Conservation (phyloP, 2,888 invertebrate genomes). For the Brenthis ino region DNA sequence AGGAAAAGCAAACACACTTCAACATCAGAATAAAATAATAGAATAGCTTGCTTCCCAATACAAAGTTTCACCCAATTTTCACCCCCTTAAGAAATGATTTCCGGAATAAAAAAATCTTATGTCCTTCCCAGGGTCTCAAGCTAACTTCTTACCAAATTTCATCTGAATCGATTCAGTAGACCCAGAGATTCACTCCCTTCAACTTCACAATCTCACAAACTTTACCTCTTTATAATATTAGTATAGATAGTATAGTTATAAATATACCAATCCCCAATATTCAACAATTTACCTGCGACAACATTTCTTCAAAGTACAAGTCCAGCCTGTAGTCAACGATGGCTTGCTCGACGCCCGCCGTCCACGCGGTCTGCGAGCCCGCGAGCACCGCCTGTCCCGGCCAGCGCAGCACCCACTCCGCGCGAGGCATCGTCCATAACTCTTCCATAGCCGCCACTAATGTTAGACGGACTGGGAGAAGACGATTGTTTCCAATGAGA, state of each 20-base stretch:
- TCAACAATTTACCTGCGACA: conserved; percentile 73
- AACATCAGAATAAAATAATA: too few relatives aligned
- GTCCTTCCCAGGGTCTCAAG: too few relatives aligned
- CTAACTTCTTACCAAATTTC: too few relatives aligned
- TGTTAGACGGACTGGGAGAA: conserved; percentile 64
- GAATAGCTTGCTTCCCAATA: too few relatives aligned
- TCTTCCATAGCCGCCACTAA: conserved; percentile 63
- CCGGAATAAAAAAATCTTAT: too few relatives aligned
- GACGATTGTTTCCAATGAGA: not conserved
- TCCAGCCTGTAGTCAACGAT: conserved; percentile 77
- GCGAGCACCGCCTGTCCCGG: conserved; percentile 91
- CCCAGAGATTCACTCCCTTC: too few relatives aligned
- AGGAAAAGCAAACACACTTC: too few relatives aligned
- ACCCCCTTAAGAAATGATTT: too few relatives aligned
- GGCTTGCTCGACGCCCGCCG: conserved; percentile 86
- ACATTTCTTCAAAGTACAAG: conserved; percentile 76
- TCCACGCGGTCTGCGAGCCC: conserved; percentile 89
- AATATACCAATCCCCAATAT: not conserved
- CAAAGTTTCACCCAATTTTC: too few relatives aligned
- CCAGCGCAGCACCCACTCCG: conserved; percentile 88
- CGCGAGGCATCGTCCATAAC: conserved; percentile 66
- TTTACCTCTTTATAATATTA: not conserved
- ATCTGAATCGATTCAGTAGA: not conserved
- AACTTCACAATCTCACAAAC: too few relatives aligned
- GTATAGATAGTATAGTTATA: too few relatives aligned